These are phyloP conservation scores for Mactra quadrangularis DNA, from an alignment of 1,140 invertebrate species.

Conservation along the genomic window DNA sequence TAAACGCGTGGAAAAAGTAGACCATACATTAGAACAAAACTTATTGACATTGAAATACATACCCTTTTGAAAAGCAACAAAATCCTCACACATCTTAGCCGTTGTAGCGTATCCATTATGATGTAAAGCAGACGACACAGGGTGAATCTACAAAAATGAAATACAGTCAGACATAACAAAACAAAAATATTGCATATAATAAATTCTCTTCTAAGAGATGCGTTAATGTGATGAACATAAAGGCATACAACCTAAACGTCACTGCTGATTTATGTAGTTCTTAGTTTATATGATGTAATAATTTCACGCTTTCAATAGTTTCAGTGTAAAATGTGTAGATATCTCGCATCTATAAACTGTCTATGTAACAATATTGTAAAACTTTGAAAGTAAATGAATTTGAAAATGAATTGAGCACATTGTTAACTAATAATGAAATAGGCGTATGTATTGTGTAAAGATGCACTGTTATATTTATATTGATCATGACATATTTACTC, in stretches of 20 bases:
- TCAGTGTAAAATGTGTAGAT: no score
- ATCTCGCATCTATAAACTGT: no score
- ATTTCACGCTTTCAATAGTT: no score
- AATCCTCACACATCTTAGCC: neutral
- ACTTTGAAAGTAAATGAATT: neutral
- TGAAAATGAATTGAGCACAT: neutral
- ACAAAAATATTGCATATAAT: neutral
- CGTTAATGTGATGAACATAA: no score
- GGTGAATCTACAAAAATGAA: neutral
- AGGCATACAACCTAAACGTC: no score
- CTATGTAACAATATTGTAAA: no score
- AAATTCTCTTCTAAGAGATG: no score
- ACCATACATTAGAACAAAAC: no score
- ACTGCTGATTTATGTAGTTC: no score
- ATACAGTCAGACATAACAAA: neutral
- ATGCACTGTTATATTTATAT: neutral
- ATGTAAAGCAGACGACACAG: neutral
- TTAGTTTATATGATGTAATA: no score
- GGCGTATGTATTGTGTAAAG: neutral
- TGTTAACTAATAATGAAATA: neutral
- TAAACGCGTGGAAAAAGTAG: no score
- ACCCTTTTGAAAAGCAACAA: constrained; percentile 24
- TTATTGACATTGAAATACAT: no score
- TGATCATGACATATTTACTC: neutral
- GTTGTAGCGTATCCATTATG: neutral